Conservation (phyloP, 1,140 invertebrate genomes). For the Aphis craccivora region DNA sequence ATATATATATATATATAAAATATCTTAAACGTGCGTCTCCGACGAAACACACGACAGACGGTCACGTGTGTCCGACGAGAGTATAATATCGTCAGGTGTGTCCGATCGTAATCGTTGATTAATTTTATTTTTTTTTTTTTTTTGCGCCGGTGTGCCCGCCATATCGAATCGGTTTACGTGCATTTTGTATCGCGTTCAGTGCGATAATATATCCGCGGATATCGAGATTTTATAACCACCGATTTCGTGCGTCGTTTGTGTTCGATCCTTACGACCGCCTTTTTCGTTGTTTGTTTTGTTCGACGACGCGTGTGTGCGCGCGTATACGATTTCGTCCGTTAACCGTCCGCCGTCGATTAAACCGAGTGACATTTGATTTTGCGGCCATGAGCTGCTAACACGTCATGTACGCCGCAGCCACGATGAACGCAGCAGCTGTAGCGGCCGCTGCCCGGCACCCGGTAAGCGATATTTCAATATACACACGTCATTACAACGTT, state of each 20-base stretch:
- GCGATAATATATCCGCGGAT: background rate
- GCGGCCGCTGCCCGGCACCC: slow-evolving; percentile 62
- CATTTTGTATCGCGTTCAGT: background rate
- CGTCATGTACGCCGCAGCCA: slow-evolving; percentile 62
- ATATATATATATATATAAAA: too few relatives aligned
- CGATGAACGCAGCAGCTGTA: slow-evolving; percentile 63
- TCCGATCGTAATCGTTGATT: background rate
- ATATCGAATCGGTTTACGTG: background rate
- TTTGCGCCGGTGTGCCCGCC: background rate
- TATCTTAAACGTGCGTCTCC: background rate
- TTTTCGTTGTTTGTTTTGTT: background rate
- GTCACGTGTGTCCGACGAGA: background rate
- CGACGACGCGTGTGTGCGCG: background rate
- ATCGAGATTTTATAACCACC: background rate
- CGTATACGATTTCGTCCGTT: background rate
- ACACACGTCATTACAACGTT: too few relatives aligned
- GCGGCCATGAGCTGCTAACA: slow-evolving; percentile 60
- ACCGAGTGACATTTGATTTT: slow-evolving; percentile 55
- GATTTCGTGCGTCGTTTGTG: background rate
- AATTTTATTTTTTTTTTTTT: background rate
- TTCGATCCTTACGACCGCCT: background rate
- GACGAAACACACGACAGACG: background rate
- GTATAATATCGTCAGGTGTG: background rate
- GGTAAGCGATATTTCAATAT: slow-evolving; percentile 58
- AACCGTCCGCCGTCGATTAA: background rate